Base-by-base conservation (phyloP, 2,888 invertebrate species). In the Lumbricus terrestris region DNA sequence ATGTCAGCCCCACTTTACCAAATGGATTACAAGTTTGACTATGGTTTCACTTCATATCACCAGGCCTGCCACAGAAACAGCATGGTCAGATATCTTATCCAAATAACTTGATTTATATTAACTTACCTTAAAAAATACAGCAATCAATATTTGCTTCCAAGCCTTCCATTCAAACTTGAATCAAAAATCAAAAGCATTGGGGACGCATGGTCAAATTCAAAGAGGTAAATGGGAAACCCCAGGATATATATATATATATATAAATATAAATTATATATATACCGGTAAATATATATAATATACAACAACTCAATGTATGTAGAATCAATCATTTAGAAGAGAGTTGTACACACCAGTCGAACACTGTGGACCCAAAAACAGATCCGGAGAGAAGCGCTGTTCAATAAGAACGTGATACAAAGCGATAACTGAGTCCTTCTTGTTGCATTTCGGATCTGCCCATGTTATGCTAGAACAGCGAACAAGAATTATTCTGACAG, bases 311-410 rank as follows among this genome's bases (percentile, higher is more conserved):
- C 6, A 6, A 40, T 40, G n/a, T n/a, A 0, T 69, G 69, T 69
- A 11, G 69, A 69, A 69, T n/a, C 0, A 69, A 69, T 69, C 29
- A 69, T 69, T n/a, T 8, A n/a, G 69, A 69, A n/a, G 54, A n/a
- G 54, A n/a, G 69, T n/a, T 69, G 29, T 35, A 90, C 90, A 34
- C 83, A 90, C 90, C 90, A 29, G 20, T 42, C 16, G 89, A 89
- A 35, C 90, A 90, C 40, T 89, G 89, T 35, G 90, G 90, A 23
- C 90, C 90, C 23, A 90, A 33, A 11, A 90, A 54, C 34, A 90
- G 82, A 37, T 90, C 90, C n/a, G 90, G 90, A 23, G 47, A 23
- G 82, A 82, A n/a, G 23, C 37, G 35, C 82, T 89, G 82, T 38
- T 88, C 88, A 35, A 90, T 42, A 38, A 88, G 82, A 88, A 91